Evolutionary conservation across 2,888 invertebrate genomes (phyloP), one percentile per base, ranked within the genome.

Genomic region (Neoascia interrupta): DNA sequence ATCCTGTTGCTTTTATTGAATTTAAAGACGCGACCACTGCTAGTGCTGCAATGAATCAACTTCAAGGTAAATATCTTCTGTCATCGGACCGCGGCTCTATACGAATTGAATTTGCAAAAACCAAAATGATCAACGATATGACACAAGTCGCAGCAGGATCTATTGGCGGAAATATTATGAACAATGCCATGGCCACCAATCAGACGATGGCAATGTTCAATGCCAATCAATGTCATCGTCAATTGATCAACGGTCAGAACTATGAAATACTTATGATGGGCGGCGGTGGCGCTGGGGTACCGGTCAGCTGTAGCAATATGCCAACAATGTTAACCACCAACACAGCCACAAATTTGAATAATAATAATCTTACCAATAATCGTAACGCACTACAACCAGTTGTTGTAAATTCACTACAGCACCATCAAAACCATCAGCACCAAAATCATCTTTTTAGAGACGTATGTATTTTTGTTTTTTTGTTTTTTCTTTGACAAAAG

Each of bases 71-170:
- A 90, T 94, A 96, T 90, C 94, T 98, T 87, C 94, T 97, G 90
- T 97, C 97, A 90, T 97, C 97, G 84, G 96, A 96, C 88, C 95
- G 98, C 89, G 97, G 97, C 85, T 97, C 97, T 88, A 97, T 99
- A 90, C 95, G 98, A 90, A 97, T 99, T 90, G 98, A 99, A 92
- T 99, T 95, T 92, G 98, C 98, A 90, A 96, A 97, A 92, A 97
- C 96, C 91, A 98, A 98, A 93, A 97, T 98, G 97, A 96, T 97
- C 88, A 95, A 91, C 89, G 92, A 88, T 76, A 39, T 73, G 34
- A 81, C 53, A 76, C 31, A 60, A 81, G 15, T 53, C 31, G 21
- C 49, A 53, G 53, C 64, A 49, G 11, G 49, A 56, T 23, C 64
- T 28, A 16, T 41, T 43, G 31, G 15, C 11, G 34, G 41, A 23